Conservation (phyloP, 2,113 vertebrate species). For the Sterna hirundo region DNA sequence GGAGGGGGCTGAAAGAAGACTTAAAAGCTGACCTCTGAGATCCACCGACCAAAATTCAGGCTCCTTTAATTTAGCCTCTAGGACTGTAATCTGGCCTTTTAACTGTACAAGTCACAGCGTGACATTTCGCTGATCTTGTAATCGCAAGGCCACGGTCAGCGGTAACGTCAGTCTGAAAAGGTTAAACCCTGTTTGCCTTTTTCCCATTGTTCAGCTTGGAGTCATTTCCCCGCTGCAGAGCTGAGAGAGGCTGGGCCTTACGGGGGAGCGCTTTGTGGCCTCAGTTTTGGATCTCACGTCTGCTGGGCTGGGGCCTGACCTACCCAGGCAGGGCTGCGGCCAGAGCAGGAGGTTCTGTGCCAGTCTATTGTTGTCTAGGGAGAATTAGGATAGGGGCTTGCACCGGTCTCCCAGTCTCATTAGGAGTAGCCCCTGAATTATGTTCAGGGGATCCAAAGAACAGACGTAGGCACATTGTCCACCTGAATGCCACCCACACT, state of each 20-base stretch:
- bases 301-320: background rate
- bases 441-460: background rate
- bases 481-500: background rate
- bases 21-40: background rate
- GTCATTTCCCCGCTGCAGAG: background rate
- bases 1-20: background rate
- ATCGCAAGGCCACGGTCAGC: background rate
- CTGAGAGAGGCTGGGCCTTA: background rate
- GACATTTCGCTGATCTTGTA: slow-evolving; percentile 35
- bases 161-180: slow-evolving; percentile 48
- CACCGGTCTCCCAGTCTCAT: background rate
- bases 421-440: background rate
- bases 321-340: background rate
- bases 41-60: background rate
- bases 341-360: background rate
- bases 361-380: background rate
- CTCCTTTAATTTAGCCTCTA: background rate
- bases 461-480: background rate
- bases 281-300: background rate
- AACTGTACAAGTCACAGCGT: background rate
- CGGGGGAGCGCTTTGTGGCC: background rate
- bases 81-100: slow-evolving; percentile 35
- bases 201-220: background rate
- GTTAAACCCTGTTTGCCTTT: slow-evolving; percentile 44
- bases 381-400: background rate